Evolutionary conservation across 1,140 invertebrate genomes (phyloP).

Genomic region (Eupeodes corollae): DNA sequence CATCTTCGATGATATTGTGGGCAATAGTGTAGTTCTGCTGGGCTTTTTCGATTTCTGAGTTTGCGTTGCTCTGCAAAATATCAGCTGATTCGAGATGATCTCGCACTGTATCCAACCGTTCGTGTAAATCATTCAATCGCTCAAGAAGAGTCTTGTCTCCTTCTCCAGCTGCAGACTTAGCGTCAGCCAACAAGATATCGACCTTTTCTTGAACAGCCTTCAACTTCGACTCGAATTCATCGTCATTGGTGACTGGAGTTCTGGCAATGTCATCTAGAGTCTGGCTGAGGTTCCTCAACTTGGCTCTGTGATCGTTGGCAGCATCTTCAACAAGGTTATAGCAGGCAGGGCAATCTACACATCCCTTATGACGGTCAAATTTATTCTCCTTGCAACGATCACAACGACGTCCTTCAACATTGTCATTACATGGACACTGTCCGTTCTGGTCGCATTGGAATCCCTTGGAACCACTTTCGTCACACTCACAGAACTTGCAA

Average conservation of each 20-base stretch:
- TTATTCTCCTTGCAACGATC: slow-evolving; percentile 91
- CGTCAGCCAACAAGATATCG: slow-evolving; percentile 55
- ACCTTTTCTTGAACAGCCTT: slow-evolving; percentile 59
- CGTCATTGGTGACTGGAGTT: slow-evolving; percentile 74
- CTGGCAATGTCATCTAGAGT: slow-evolving; percentile 47
- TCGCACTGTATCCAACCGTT: slow-evolving; percentile 53
- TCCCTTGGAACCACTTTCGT: slow-evolving; percentile 71
- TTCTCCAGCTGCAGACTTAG: slow-evolving; percentile 50
- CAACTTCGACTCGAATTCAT: slow-evolving; percentile 69
- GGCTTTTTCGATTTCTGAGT: slow-evolving; percentile 48
- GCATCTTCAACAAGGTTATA: slow-evolving; percentile 87
- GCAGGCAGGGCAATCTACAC: slow-evolving; percentile 81
- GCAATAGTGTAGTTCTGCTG: slow-evolving; percentile 58
- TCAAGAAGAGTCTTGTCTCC: slow-evolving; percentile 52
- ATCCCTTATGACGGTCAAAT: slow-evolving; percentile 70
- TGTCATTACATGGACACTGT: slow-evolving; percentile 80
- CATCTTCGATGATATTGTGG: slow-evolving; percentile 60
- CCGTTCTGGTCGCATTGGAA: slow-evolving; percentile 72
- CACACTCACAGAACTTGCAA: slow-evolving; percentile 79
- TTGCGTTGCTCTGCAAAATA: slow-evolving; percentile 47
- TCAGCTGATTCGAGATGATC: slow-evolving; percentile 51
- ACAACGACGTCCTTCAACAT: slow-evolving; percentile 83
- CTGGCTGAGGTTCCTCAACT: slow-evolving; percentile 58
- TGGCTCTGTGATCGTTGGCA: slow-evolving; percentile 65
- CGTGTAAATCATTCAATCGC: slow-evolving; percentile 54